These are phyloP conservation scores for Hemaris fuciformis DNA, from an alignment of 2,888 invertebrate species.

Conservation along the genomic window DNA sequence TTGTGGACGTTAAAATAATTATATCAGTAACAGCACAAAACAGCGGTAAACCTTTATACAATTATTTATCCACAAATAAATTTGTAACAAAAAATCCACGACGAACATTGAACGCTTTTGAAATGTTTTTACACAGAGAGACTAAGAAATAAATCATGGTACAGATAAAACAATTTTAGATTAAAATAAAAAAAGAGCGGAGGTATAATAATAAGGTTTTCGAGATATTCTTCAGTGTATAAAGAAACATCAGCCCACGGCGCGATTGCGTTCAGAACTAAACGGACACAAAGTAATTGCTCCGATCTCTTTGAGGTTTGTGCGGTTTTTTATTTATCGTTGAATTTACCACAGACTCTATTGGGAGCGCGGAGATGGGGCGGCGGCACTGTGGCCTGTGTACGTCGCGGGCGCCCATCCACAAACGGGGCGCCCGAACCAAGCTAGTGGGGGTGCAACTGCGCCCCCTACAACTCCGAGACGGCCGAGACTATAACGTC, in stretches of 20 bases:
- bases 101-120: background rate
- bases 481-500: too few relatives aligned
- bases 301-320: background rate
- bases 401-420: too few relatives aligned
- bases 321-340: background rate
- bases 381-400: too few relatives aligned
- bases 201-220: background rate
- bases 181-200: background rate
- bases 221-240: background rate
- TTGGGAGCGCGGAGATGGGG: background rate
- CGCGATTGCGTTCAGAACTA: background rate
- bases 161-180: background rate
- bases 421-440: too few relatives aligned
- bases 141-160: background rate
- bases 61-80: background rate
- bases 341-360: background rate
- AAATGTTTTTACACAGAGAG: background rate
- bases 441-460: too few relatives aligned
- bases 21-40: background rate
- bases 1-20: background rate
- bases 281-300: background rate
- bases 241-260: background rate
- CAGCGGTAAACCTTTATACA: background rate
- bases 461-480: too few relatives aligned
- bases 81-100: slow-evolving; percentile 1